A percentile compares a stretch with the other conserved stretches of the same genome.
Evolutionary conservation across 2,113 vertebrate species (phyloP).

Genomic region (Catagonus wagneri): DNA sequence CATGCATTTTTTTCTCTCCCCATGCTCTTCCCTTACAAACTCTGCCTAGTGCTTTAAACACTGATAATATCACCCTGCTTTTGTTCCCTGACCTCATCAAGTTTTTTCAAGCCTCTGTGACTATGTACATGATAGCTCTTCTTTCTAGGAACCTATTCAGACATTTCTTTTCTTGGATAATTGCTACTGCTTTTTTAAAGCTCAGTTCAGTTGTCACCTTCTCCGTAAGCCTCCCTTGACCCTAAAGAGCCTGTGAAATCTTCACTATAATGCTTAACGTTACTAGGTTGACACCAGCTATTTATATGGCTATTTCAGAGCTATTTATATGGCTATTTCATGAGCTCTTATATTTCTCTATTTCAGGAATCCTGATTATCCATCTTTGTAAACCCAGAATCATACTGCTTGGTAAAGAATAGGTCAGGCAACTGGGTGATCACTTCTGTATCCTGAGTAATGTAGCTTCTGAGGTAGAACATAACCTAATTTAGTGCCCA

Average conservation of each 20-base stretch:
- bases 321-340: not conserved
- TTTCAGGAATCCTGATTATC: not conserved
- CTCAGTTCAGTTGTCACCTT: not conserved
- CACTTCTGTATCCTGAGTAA: not conserved
- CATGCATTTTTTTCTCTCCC: not conserved
- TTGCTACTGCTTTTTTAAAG: not conserved
- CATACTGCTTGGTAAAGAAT: not conserved
- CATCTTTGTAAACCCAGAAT: not conserved
- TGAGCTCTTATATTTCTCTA: not conserved
- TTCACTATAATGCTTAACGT: not conserved
- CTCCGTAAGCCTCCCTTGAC: not conserved
- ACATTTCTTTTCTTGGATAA: not conserved
- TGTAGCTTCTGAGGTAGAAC: not conserved
- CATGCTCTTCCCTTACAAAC: not conserved
- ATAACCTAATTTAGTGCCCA: not conserved
- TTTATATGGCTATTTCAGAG: not conserved
- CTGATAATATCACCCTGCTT: not conserved
- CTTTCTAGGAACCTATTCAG: not conserved
- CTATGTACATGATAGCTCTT: not conserved
- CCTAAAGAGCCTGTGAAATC: not conserved
- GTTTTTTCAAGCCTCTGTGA: not conserved
- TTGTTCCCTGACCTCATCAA: not conserved
- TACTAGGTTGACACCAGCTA: not conserved
- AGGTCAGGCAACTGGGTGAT: not conserved
- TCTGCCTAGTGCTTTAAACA: not conserved